Percentiles rank a stretch among this genome's conserved stretches.
These are phyloP conservation scores for Gymnocephalus cernua DNA, from an alignment of 2,113 vertebrate genomes.

Conservation along the genomic window DNA sequence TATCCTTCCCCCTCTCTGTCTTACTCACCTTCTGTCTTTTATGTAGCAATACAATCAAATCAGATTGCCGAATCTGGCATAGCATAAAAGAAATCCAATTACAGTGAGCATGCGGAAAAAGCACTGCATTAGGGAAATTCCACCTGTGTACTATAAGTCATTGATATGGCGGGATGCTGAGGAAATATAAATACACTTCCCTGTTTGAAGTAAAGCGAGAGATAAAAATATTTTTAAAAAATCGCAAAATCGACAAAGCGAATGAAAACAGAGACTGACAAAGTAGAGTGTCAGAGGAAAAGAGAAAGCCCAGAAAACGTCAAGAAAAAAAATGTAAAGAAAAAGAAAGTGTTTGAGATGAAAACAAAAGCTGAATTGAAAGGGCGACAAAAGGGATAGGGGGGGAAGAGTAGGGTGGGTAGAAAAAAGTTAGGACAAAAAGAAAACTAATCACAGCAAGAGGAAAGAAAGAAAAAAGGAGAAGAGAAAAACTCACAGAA, in stretches of 20 bases:
- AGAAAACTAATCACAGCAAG: conserved; percentile 15
- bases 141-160: conserved; percentile 44
- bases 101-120: conserved; percentile 56
- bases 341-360: background rate
- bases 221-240: conserved; percentile 1
- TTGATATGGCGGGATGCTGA: conserved; percentile 24
- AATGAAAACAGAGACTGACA: conserved; percentile 7
- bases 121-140: conserved; percentile 65
- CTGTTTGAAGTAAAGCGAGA: background rate
- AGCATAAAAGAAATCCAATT: conserved; percentile 72
- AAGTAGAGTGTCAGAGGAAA: background rate
- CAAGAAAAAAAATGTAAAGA: background rate
- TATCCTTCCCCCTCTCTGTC: conserved; percentile 36
- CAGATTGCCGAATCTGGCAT: conserved; percentile 47
- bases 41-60: conserved; percentile 66
- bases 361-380: background rate
- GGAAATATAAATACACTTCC: conserved; percentile 29
- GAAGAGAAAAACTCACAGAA: background rate
- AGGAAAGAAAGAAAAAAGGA: background rate
- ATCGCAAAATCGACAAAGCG: conserved; percentile 12
- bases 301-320: background rate
- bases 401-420: background rate
- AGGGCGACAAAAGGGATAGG: background rate
- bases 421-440: background rate
- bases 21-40: conserved; percentile 36